Conservation (phyloP, 2,888 invertebrate species). For the Campoletis raptor region DNA sequence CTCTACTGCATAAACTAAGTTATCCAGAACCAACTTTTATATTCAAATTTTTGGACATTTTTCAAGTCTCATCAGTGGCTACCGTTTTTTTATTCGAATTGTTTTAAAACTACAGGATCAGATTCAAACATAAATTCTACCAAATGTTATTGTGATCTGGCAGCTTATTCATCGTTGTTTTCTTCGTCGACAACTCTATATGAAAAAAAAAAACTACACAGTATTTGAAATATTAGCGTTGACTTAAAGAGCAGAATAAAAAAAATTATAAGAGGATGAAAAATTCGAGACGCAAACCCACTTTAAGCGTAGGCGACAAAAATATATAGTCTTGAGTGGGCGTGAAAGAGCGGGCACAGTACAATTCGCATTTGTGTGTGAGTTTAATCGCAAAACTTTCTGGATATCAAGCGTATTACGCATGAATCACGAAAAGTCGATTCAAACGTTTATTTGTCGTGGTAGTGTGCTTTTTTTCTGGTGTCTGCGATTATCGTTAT, state of each 20-base stretch:
- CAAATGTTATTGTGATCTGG: neutral
- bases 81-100: neutral
- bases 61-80: neutral
- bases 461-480: slow-evolving; percentile 12
- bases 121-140: neutral
- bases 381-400: slow-evolving; percentile 54
- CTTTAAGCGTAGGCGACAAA: slow-evolving; percentile 50
- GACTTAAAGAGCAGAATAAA: neutral
- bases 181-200: neutral
- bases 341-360: slow-evolving; percentile 58
- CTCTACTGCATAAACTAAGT: neutral
- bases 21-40: neutral
- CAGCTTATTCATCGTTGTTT: neutral
- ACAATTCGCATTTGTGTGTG: slow-evolving; percentile 43
- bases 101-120: neutral
- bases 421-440: slow-evolving; percentile 74
- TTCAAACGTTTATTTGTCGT: slow-evolving; percentile 55
- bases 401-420: slow-evolving; percentile 68
- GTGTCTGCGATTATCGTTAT: slow-evolving; percentile 42
- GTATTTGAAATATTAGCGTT: neutral
- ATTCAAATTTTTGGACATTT: neutral
- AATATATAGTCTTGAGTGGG: slow-evolving; percentile 59
- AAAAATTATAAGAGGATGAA: slow-evolving; percentile 25
- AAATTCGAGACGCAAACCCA: slow-evolving; percentile 43
- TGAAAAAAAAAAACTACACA: neutral